These are phyloP conservation scores for Peromyscus attwateri DNA, from an alignment of 2,797 vertebrate species.

Conservation along the genomic window DNA sequence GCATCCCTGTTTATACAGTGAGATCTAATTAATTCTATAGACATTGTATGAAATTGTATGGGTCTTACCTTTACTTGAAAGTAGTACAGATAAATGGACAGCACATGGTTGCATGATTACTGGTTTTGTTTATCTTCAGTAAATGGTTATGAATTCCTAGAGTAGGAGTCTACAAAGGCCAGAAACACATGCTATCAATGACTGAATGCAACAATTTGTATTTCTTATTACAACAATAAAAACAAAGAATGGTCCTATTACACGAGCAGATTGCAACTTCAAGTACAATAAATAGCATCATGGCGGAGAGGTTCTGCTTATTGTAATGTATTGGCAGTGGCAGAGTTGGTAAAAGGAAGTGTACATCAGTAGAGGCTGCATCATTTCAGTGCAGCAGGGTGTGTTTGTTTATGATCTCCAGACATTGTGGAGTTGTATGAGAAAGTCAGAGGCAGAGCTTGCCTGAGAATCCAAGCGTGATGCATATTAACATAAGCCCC, in stretches of 20 bases:
- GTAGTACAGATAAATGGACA: not conserved
- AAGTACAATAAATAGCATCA: not conserved
- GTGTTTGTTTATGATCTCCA: not conserved
- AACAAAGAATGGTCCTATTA: not conserved
- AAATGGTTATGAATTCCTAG: not conserved
- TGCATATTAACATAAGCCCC: not conserved
- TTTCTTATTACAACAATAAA: conserved; percentile 49
- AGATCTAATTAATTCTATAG: not conserved
- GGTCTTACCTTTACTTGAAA: conserved; percentile 25
- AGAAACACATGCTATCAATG: conserved; percentile 6
- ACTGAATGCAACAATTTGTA: not conserved
- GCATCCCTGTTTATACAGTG: not conserved
- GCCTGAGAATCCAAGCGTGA: not conserved
- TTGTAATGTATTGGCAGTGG: not conserved
- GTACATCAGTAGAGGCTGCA: not conserved
- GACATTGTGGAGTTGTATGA: not conserved
- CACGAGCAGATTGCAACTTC: not conserved
- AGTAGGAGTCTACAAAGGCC: not conserved
- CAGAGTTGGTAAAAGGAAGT: not conserved
- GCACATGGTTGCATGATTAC: not conserved
- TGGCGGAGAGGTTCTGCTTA: conserved; percentile 11
- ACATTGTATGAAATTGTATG: not conserved
- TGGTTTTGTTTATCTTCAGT: conserved; percentile 3
- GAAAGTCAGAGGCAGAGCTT: not conserved
- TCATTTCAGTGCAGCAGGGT: not conserved